Conservation (phyloP, 2,797 vertebrate genomes). For the Crocidura indochinensis region DNA sequence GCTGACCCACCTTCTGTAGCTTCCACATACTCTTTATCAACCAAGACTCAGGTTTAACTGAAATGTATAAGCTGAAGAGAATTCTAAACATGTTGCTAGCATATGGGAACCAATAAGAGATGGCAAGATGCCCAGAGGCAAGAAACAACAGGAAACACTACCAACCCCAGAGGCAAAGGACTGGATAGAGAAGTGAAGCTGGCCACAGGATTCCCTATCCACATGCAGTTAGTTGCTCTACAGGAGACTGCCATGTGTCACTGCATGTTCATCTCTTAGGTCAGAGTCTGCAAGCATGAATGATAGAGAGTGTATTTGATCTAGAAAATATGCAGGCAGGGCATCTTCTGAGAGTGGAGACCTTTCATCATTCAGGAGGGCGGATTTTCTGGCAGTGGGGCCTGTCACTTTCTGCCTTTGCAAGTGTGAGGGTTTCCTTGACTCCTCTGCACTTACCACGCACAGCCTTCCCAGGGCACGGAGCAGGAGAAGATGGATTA, state of each 20-base stretch:
- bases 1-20: neutral
- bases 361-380: neutral
- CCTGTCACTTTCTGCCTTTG: neutral
- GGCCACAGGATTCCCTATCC: neutral
- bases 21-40: neutral
- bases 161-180: neutral
- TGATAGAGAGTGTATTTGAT: neutral
- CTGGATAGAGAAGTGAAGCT: neutral
- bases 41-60: neutral
- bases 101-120: neutral
- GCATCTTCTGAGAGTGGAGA: neutral
- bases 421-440: conserved; percentile 91
- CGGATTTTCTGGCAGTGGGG: neutral
- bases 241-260: neutral
- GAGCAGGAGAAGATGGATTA: conserved; percentile 98
- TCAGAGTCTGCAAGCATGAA: neutral
- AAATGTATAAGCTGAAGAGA: neutral
- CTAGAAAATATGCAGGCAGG: no score
- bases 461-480: conserved; percentile 96
- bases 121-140: neutral
- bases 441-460: conserved; percentile 95
- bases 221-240: neutral
- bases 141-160: neutral
- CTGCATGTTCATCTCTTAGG: neutral
- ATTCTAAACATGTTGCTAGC: neutral